phyloP scores from a whole-genome alignment of 2,888 invertebrate genomes.

The Drosophila recens region DNA sequence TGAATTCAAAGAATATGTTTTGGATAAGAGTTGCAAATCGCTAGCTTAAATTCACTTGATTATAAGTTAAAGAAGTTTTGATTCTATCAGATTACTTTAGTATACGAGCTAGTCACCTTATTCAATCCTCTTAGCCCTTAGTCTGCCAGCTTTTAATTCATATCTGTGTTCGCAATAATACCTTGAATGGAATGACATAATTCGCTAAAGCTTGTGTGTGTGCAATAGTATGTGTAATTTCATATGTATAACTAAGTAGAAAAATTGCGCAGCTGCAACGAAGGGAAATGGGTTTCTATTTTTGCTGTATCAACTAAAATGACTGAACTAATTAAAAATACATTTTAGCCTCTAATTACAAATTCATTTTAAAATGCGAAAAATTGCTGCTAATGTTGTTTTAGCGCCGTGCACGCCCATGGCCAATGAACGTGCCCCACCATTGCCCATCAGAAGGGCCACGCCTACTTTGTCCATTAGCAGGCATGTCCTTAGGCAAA shows the following conservation, averaged over 20 bases:
- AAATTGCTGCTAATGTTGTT: slow-evolving; percentile 64
- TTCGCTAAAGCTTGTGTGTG: neutral
- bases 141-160: neutral
- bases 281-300: slow-evolving; percentile 16
- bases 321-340: slow-evolving; percentile 75
- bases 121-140: neutral
- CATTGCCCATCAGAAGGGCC: slow-evolving; percentile 2
- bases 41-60: too few relatives aligned
- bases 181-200: neutral
- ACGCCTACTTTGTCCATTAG: slow-evolving; percentile 64
- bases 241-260: neutral
- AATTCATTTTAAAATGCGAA: slow-evolving; percentile 72
- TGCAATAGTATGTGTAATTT: neutral
- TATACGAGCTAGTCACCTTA: neutral
- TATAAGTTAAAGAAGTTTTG: neutral
- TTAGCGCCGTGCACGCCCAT: slow-evolving; percentile 44
- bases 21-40: too few relatives aligned
- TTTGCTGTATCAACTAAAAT: slow-evolving; percentile 53
- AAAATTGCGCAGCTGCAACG: slow-evolving; percentile 21
- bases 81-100: neutral
- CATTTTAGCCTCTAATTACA: slow-evolving; percentile 74
- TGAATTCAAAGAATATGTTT: neutral
- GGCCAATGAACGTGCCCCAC: slow-evolving; percentile 22
- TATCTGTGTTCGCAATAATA: neutral
- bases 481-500: slow-evolving; percentile 54